Evolutionary conservation across 2,797 vertebrate genomes (phyloP), one percentile per base, ranked within the genome.

Genomic region (Holocentrus rufus): DNA sequence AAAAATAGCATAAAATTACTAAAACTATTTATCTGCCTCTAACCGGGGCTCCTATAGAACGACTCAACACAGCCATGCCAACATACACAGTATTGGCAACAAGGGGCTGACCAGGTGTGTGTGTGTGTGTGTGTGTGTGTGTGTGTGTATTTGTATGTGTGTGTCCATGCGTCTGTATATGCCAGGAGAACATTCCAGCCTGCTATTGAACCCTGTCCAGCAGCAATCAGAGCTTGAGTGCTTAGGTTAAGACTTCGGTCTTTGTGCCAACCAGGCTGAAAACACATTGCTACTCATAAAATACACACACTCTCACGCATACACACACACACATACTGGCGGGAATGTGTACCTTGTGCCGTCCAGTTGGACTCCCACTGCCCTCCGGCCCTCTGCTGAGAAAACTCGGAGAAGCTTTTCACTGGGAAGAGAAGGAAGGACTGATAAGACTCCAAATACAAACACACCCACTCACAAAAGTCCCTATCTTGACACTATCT

Each of bases 321-420:
- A 64, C 55, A 71, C 56, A 69, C 53, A 74, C 18, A 79, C 27
- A 44, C 22, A 59, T 36, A 39, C 17, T 70, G 54, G 31, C 39
- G 49, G 20, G 49, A 75, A 64, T 74, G 42, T 31, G 46, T 94
- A 96, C 95, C 95, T 61, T 84, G 88, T 64, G 72, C 74, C 53
- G 79, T 80, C 80, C 80, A 85, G 82, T 79, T 93, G 56, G 71
- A 68, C 34, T 89, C 84, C 79, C 91, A 70, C 0, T 89, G 86
- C 7, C 69, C 79, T 20, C 63, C 88, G 2, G 82, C 89, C 80
- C 76, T 83, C 58, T 81, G 74, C 0, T 88, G 91, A 68, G 90
- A 83, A 68, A 87, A 86, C 3, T 87, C 89, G 0, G 91, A 82
- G 60, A 91, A 81, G 17, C 87, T 74, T 89, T 93, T 94, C 77